A percentile compares a stretch with the other conserved stretches of the same genome.
phyloP scores from a whole-genome alignment of 2,888 invertebrate species.

The Galerucella calmariensis region DNA sequence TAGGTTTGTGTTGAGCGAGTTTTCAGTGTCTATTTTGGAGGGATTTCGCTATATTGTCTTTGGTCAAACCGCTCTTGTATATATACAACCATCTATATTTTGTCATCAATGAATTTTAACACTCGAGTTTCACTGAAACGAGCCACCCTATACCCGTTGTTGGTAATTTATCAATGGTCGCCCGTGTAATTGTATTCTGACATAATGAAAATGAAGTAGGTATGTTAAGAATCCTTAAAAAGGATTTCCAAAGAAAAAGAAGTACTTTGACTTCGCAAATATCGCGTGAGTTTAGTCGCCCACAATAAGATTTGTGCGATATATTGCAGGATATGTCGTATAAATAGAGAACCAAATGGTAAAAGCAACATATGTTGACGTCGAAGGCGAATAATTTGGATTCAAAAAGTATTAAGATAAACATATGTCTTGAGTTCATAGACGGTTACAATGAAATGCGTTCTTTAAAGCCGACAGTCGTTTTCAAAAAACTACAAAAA shows the following conservation, averaged over 20 bases:
- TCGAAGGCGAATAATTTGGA: neutral
- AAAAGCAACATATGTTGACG: slow-evolving; percentile 13
- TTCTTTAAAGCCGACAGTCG: neutral
- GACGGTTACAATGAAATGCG: neutral
- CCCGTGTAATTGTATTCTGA: slow-evolving; percentile 6
- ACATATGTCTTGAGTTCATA: slow-evolving; percentile 1
- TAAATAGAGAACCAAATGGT: slow-evolving; percentile 16
- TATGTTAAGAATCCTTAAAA: slow-evolving; percentile 24
- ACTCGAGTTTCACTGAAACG: neutral
- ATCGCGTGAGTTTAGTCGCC: slow-evolving; percentile 19
- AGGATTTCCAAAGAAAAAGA: slow-evolving; percentile 4
- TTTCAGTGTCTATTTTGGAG: too few species aligned
- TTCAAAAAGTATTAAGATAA: slow-evolving; percentile 25
- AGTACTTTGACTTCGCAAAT: slow-evolving; percentile 13
- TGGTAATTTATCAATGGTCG: neutral
- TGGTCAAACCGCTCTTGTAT: too few species aligned
- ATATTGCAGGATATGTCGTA: slow-evolving; percentile 20
- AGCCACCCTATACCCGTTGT: neutral
- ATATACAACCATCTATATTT: too few species aligned
- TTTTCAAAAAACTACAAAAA: slow-evolving; percentile 1
- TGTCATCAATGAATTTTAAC: too few species aligned
- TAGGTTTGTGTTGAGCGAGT: too few species aligned
- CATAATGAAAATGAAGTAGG: slow-evolving; percentile 26
- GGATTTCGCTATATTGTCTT: too few species aligned
- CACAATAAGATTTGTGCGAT: slow-evolving; percentile 24